These are phyloP conservation scores for Nemapogon koenigi DNA, from an alignment of 2,888 invertebrate species.

Conservation along the genomic window DNA sequence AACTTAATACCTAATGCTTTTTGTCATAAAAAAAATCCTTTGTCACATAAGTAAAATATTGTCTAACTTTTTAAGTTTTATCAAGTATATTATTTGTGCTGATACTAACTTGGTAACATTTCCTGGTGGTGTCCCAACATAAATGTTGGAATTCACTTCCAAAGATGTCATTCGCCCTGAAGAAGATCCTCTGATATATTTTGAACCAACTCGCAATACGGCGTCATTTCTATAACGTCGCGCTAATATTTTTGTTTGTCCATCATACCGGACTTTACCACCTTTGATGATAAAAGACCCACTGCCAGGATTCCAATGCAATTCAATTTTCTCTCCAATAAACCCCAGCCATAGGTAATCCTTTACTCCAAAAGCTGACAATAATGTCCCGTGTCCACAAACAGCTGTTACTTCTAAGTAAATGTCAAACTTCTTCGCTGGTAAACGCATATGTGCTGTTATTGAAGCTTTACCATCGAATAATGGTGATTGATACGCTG, in stretches of 20 bases:
- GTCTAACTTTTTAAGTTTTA: too few relatives aligned
- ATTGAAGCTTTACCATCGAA: conserved; percentile 48
- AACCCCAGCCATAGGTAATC: conserved; percentile 57
- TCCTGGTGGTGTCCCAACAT: conserved; percentile 44
- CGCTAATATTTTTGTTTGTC: conserved; percentile 43
- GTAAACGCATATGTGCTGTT: conserved; percentile 39
- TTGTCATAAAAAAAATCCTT: too few relatives aligned
- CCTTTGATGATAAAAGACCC: conserved; percentile 42
- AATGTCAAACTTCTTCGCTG: conserved; percentile 51
- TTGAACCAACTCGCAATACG: conserved; percentile 39
- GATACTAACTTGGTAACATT: conserved; percentile 48
- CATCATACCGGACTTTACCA: conserved; percentile 41
- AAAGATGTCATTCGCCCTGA: conserved; percentile 49
- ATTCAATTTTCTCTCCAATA: conserved; percentile 36
- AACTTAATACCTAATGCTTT: too few relatives aligned
- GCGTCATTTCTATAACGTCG: conserved; percentile 51
- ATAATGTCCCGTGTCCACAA: conserved; percentile 42
- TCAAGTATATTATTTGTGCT: too few relatives aligned
- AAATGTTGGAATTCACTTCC: conserved; percentile 45
- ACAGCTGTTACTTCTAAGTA: conserved; percentile 53
- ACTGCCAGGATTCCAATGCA: conserved; percentile 50
- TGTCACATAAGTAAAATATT: too few relatives aligned
- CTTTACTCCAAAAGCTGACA: conserved; percentile 44
- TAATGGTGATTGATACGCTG: conserved; percentile 40
- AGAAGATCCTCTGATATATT: conserved; percentile 37